Base-by-base conservation (phyloP, 2,113 vertebrate genomes). In the Protobothrops mucrosquamatus region DNA sequence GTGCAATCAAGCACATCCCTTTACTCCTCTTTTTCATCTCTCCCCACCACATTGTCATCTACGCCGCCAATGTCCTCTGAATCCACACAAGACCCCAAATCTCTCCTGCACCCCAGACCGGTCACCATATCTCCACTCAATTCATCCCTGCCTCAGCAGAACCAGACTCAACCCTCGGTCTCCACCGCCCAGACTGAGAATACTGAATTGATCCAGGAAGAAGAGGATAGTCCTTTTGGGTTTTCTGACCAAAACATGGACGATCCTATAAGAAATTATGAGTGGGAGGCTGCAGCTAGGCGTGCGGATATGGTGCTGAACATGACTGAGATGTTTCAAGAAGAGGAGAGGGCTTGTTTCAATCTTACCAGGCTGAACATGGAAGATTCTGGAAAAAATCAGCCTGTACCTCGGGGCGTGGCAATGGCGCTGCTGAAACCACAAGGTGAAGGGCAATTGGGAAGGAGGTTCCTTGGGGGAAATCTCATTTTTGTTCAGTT, bases 391-490 rank as follows among this genome's bases (percentile, higher is more conserved):
- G 12, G 14, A n/a, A 69, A 69, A 34, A 15, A 15, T 5, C 81
- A 23, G 51, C 9, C 51, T 18, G 57, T 51, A 23, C 34, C 9
- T 24, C 46, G 29, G 6, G 92, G 39, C 2, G 51, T 93, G 18
- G 87, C 89, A 1, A 34, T 92, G 26, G 74, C 89, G 2, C 18
- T 94, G 74, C 61, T 94, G 74, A 90, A 93, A 87, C 89, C 92
- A 24, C 90, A 90, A 93, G 89, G 89, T 93, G 69, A 57, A 89
- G 20, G 59, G 1, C 12, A 43, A n/a, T 6, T 24, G 48, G n/a
- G 15, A 64, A 55, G 3, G 23, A 14, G 61, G 52, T 39, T 64
- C 43, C 61, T 46, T 43, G 8, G n/a, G 20, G 14, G 12, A 52
- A 6, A 15, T 51, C 4, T 59, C 52, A 52, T 29, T 9, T 23